Percentiles rank a stretch among this genome's conserved stretches.
phyloP scores from a whole-genome alignment of 2,113 vertebrate genomes.

The Speoplatyrhinus poulsoni region DNA sequence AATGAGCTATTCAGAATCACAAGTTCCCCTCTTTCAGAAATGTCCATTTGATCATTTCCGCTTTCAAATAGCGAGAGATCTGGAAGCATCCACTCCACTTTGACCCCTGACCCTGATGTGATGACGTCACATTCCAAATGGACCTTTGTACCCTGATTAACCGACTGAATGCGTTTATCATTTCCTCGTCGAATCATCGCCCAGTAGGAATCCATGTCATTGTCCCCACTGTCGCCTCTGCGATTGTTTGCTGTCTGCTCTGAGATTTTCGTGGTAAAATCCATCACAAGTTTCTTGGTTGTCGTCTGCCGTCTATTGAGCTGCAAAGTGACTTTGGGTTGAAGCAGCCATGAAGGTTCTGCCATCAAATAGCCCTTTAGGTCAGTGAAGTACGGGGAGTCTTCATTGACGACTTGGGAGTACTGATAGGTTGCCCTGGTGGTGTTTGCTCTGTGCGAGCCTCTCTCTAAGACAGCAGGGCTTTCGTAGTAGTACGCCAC shows the following conservation, averaged over 20 bases:
- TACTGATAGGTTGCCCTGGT: slow-evolving; percentile 73
- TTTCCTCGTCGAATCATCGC: slow-evolving; percentile 68
- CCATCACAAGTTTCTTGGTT: slow-evolving; percentile 77
- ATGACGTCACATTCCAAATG: slow-evolving; percentile 65
- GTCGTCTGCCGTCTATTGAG: slow-evolving; percentile 78
- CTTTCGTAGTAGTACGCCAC: slow-evolving; percentile 82
- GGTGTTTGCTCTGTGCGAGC: slow-evolving; percentile 63
- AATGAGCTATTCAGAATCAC: slow-evolving; percentile 68
- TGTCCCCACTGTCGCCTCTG: slow-evolving; percentile 30
- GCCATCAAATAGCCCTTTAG: slow-evolving; percentile 77
- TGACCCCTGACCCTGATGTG: slow-evolving; percentile 57
- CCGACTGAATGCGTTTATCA: slow-evolving; percentile 57
- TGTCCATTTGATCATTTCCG: slow-evolving; percentile 47
- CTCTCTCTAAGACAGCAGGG: slow-evolving; percentile 76
- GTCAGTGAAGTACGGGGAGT: slow-evolving; percentile 81
- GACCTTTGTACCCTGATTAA: slow-evolving; percentile 69
- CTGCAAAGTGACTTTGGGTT: slow-evolving; percentile 74
- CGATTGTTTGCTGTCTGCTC: slow-evolving; percentile 48
- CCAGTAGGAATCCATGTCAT: slow-evolving; percentile 60
- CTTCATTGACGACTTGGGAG: slow-evolving; percentile 68
- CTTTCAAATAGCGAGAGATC: slow-evolving; percentile 70
- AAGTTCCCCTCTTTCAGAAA: slow-evolving; percentile 64
- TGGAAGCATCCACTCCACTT: slow-evolving; percentile 78
- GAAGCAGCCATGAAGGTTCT: slow-evolving; percentile 78
- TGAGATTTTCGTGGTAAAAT: slow-evolving; percentile 75